Evolutionary conservation across 2,888 invertebrate genomes (phyloP).

Genomic region (Oscheius sp.): DNA sequence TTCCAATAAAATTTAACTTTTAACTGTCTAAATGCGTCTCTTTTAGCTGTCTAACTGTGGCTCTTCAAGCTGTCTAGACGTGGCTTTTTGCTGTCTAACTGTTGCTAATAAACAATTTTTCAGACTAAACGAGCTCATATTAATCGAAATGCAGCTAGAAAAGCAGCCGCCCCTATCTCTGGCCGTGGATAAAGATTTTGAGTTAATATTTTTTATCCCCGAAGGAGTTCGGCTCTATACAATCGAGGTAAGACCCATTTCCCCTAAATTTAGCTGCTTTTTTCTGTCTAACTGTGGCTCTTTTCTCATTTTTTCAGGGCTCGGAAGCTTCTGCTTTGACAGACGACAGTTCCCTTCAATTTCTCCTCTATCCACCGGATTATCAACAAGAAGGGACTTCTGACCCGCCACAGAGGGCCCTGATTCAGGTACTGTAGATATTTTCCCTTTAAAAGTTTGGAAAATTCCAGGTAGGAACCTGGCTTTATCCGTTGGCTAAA

Average conservation of each 20-base stretch:
- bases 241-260: neutral
- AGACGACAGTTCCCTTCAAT: slow-evolving; percentile 1
- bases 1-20: no score
- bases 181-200: slow-evolving; percentile 15
- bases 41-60: no score
- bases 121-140: no score
- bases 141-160: no score
- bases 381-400: neutral
- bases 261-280: neutral
- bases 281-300: neutral
- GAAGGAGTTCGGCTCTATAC: slow-evolving; percentile 24
- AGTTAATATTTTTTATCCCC: slow-evolving; percentile 16
- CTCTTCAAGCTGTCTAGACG: no score
- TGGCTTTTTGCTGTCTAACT: no score
- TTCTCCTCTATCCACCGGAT: slow-evolving; percentile 3
- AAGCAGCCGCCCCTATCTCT: no score
- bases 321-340: neutral
- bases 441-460: neutral
- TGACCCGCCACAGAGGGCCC: neutral
- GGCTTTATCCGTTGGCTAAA: slow-evolving; percentile 14
- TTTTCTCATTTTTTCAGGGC: neutral
- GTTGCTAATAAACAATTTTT: no score
- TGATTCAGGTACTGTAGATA: slow-evolving; percentile 1
- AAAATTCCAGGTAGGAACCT: slow-evolving; percentile 5
- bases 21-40: no score